Conservation (phyloP, 2,888 invertebrate genomes). For the Deroplatys truncata region DNA sequence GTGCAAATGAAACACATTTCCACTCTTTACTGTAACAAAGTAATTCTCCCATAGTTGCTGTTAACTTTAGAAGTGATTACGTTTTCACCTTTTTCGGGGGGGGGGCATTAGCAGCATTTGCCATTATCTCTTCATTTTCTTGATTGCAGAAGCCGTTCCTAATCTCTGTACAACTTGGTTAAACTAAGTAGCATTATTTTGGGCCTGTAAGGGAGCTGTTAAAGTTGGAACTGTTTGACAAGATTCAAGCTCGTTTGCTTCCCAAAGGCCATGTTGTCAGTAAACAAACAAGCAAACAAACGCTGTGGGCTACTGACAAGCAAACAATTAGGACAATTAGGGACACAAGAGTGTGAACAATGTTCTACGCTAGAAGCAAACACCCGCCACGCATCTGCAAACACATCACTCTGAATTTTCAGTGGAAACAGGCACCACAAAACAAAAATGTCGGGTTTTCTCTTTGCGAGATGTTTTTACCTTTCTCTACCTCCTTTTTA, state of each 20-base stretch:
- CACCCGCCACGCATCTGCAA: not conserved
- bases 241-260: not conserved
- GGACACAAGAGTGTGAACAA: not conserved
- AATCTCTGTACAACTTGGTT: too few relatives aligned
- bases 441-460: not conserved
- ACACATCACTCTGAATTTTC: not conserved
- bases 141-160: too few relatives aligned
- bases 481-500: not conserved
- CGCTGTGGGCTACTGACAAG: not conserved
- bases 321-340: not conserved
- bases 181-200: not conserved
- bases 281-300: not conserved
- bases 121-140: too few relatives aligned
- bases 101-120: too few relatives aligned
- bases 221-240: not conserved
- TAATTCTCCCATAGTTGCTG: too few relatives aligned
- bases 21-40: too few relatives aligned
- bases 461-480: not conserved
- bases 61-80: too few relatives aligned
- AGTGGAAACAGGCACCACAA: not conserved
- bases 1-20: too few relatives aligned
- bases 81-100: too few relatives aligned
- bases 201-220: not conserved
- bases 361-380: not conserved
- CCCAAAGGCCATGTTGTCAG: not conserved